Percentiles rank a stretch among this genome's conserved stretches.
Conservation (phyloP, 2,888 invertebrate species). For the Bellardia pandia region DNA sequence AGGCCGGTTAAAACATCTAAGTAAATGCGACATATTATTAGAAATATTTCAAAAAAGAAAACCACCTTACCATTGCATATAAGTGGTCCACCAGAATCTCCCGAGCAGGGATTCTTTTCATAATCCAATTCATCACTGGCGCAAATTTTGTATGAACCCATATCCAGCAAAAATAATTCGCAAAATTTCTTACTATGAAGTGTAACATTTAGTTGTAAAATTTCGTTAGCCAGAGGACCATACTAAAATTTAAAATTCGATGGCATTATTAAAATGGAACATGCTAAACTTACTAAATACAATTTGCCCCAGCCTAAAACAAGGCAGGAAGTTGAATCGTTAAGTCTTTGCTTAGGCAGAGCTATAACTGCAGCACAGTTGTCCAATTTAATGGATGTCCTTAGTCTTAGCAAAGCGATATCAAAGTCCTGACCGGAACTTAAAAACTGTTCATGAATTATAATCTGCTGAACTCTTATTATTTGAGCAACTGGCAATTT, state of each 20-base stretch:
- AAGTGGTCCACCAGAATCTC: conserved; percentile 79
- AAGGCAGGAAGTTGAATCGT: conserved; percentile 63
- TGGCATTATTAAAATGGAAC: not conserved
- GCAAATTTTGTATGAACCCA: conserved; percentile 73
- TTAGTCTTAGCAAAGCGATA: conserved; percentile 36
- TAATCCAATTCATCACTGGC: conserved; percentile 72
- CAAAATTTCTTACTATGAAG: conserved; percentile 67
- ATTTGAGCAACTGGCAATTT: conserved; percentile 37
- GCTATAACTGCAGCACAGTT: not conserved
- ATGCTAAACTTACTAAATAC: conserved; percentile 72
- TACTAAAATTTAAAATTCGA: not conserved
- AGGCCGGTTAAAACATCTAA: conserved; percentile 73
- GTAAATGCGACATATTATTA: not conserved
- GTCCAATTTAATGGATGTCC: conserved; percentile 12
- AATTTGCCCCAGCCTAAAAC: conserved; percentile 78
- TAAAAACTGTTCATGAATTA: conserved; percentile 21
- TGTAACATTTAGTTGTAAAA: conserved; percentile 73
- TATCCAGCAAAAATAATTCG: conserved; percentile 3
- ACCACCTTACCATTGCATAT: conserved; percentile 67
- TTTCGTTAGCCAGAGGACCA: conserved; percentile 75
- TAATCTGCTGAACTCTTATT: conserved; percentile 31
- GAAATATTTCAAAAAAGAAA: not conserved
- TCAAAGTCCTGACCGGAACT: not conserved
- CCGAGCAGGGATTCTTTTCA: conserved; percentile 76
- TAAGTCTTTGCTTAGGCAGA: not conserved